Conservation (phyloP, 1,140 invertebrate species). For the Macrocentrus cingulum region DNA sequence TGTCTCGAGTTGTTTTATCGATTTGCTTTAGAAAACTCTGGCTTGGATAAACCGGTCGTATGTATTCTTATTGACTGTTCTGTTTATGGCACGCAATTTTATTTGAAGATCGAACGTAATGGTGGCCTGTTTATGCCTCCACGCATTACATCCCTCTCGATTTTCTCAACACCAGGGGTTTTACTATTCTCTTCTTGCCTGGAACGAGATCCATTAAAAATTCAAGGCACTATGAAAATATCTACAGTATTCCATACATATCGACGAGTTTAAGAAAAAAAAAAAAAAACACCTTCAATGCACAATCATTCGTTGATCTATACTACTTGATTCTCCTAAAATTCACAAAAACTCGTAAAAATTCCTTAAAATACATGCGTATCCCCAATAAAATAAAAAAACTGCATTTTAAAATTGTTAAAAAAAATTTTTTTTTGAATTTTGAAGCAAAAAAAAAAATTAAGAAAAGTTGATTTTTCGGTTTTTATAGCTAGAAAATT, state of each 20-base stretch:
- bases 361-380: too few species aligned
- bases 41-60: conserved; percentile 46
- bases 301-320: not conserved
- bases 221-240: conserved; percentile 49
- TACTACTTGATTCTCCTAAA: too few species aligned
- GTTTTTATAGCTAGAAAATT: too few species aligned
- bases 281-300: not conserved
- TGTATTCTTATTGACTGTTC: conserved; percentile 54
- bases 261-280: not conserved
- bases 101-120: conserved; percentile 58
- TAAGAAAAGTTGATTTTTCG: too few species aligned
- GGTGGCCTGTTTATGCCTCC: conserved; percentile 49
- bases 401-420: too few species aligned
- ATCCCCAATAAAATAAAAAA: too few species aligned
- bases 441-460: too few species aligned
- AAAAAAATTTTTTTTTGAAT: too few species aligned
- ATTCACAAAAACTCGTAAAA: too few species aligned
- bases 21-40: conserved; percentile 16
- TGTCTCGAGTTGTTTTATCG: too few species aligned
- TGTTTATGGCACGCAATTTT: conserved; percentile 57
- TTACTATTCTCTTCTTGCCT: not conserved
- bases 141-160: conserved; percentile 6
- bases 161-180: not conserved
- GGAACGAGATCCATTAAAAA: conserved; percentile 47
- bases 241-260: conserved; percentile 35